phyloP scores from a whole-genome alignment of 2,797 vertebrate species.

The Microcaecilia unicolor region DNA sequence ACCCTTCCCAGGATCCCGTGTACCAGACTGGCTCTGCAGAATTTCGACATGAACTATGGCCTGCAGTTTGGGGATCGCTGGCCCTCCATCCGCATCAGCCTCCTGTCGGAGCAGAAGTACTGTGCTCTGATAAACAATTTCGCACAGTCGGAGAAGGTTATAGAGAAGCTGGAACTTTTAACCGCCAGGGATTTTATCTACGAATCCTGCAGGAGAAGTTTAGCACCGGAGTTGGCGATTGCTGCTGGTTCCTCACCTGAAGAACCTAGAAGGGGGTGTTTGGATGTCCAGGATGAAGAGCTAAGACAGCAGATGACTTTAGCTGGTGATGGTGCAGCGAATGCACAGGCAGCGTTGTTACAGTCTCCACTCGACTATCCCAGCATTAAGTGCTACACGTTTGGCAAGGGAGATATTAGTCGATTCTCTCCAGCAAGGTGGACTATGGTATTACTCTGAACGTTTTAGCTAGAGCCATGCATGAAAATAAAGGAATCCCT shows the following conservation, averaged over 20 bases:
- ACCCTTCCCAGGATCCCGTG: conserved; percentile 51
- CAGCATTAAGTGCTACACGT: conserved; percentile 79
- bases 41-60: conserved; percentile 70
- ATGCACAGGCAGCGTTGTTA: neutral
- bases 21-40: conserved; percentile 66
- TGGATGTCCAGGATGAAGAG: neutral
- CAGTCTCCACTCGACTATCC: conserved; percentile 28
- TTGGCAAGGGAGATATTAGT: conserved; percentile 70
- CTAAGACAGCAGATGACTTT: neutral
- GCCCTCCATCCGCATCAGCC: conserved; percentile 67
- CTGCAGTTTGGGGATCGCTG: conserved; percentile 66
- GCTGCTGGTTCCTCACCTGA: rapidly evolving
- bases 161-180: conserved; percentile 46
- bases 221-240: too few species aligned
- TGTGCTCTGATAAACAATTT: conserved; percentile 85
- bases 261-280: neutral
- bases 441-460: too few species aligned
- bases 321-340: neutral
- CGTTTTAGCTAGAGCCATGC: too few species aligned
- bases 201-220: neutral
- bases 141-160: conserved; percentile 6
- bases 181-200: conserved; percentile 71
- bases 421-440: conserved; percentile 78
- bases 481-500: too few species aligned
- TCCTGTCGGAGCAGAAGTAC: conserved; percentile 83